A percentile compares a stretch with the other conserved stretches of the same genome.
phyloP scores from a whole-genome alignment of 2,113 vertebrate genomes.

The Theristicus caerulescens region DNA sequence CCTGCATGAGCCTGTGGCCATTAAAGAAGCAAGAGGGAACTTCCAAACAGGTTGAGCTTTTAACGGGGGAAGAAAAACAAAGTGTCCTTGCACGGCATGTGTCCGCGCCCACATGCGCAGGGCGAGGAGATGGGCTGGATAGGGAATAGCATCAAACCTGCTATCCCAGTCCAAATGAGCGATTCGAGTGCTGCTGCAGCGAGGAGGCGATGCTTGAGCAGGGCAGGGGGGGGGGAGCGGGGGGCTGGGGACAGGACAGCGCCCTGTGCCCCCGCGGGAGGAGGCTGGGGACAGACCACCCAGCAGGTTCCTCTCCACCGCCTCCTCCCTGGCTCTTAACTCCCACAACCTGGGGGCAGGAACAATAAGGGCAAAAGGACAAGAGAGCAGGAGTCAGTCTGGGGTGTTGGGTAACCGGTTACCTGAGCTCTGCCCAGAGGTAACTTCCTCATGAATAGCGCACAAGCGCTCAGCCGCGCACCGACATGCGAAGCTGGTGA shows the following conservation, averaged over 20 bases:
- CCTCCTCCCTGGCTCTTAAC: neutral
- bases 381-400: constrained; percentile 51
- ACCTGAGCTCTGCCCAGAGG: constrained; percentile 68
- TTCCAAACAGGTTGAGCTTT: neutral
- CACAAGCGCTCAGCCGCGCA: neutral
- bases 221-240: neutral
- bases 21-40: neutral
- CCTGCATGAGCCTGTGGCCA: accelerated
- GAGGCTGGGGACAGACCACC: neutral
- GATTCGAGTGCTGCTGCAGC: accelerated
- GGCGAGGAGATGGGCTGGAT: neutral
- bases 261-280: neutral
- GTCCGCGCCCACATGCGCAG: accelerated
- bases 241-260: neutral
- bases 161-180: neutral
- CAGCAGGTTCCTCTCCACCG: neutral
- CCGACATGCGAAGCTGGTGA: constrained; percentile 46
- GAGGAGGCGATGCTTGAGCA: neutral
- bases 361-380: constrained; percentile 66
- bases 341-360: neutral
- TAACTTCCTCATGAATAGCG: constrained; percentile 72
- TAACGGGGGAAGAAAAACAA: neutral
- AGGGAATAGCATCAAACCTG: neutral
- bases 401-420: constrained; percentile 60
- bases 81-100: accelerated